Base-by-base conservation (phyloP, 1,140 invertebrate genomes). In the Drosophila suzukii region DNA sequence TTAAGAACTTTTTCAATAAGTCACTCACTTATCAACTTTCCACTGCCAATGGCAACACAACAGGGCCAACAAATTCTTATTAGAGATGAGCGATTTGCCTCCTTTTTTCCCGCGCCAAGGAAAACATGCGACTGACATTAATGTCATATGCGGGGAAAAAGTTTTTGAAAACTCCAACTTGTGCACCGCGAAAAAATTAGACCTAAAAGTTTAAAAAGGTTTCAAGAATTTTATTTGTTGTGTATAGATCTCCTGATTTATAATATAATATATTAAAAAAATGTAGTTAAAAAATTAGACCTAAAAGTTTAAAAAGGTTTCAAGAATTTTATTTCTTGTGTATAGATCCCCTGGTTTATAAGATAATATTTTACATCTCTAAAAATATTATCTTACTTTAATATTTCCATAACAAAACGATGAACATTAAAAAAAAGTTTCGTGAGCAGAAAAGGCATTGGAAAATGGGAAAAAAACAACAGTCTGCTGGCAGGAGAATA, bases 91-190 rank as follows among this genome's bases (percentile, higher is more conserved):
- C 30, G 30, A 65, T 67, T 67, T 53, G 46, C 20, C 4, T 36
- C 13, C 27, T 8, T 20, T 30, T n/a, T 0, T 0, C 24, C 27
- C 15, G 2, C 6, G 13, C 5, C 10, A 54, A 38, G 44, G 30
- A 15, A 65, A 65, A 65, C 47, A 65, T 68, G 65, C 65, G 65
- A 53, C 65, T 65, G 65, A 53, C 65, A 68, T 68, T 68, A 65
- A 51, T 65, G 47, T 50, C 65, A 63, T 49, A 50, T 39, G 36
- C 12, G 38, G 13, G 15, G 10, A 7, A 44, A 50, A 34, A 17
- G 32, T 47, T 58, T 47, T 12, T 17, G 8, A 36, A 58, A 46
- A 34, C 30, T 34, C 6, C 8, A 24, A 15, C 30, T n/a, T 6
- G 20, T 15, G 17, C 17, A 50, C 32, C 12, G 38, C 38, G 20